Percentiles rank a stretch among this genome's conserved stretches.
These are phyloP conservation scores for Verasper variegatus DNA, from an alignment of 2,113 vertebrate genomes.

Conservation along the genomic window DNA sequence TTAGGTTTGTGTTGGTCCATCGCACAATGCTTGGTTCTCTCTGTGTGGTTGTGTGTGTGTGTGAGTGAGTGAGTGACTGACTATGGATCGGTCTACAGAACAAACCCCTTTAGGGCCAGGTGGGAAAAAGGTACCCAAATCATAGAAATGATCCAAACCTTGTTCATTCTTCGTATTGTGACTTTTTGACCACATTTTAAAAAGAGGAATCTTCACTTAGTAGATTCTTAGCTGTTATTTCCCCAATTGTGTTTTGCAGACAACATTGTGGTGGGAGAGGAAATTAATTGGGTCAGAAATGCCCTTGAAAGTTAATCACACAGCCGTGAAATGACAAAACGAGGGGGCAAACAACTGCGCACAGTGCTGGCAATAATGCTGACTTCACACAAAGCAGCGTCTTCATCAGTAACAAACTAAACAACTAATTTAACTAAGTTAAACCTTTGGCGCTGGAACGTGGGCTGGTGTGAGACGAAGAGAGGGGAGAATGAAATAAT, in stretches of 20 bases:
- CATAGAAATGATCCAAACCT: background rate
- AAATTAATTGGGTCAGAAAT: conserved; percentile 63
- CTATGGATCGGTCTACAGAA: conserved; percentile 17
- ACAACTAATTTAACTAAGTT: conserved; percentile 10
- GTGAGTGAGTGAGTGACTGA: conserved; percentile 9
- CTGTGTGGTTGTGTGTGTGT: conserved; percentile 21
- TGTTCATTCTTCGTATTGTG: background rate
- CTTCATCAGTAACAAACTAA: conserved; percentile 25
- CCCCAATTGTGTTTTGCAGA: conserved; percentile 40
- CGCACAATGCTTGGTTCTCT: conserved; percentile 28
- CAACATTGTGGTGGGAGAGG: conserved; percentile 43
- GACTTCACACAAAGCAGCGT: conserved; percentile 24
- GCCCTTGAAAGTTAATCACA: conserved; percentile 69
- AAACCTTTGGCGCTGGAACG: background rate
- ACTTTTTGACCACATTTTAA: conserved; percentile 4
- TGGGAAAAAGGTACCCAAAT: background rate
- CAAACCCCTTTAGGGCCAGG: background rate
- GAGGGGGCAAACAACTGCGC: conserved; percentile 44
- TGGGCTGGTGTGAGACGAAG: background rate
- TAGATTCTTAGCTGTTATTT: conserved; percentile 8
- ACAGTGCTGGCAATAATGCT: conserved; percentile 37
- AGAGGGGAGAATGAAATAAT: background rate
- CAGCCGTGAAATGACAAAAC: conserved; percentile 66
- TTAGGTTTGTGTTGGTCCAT: conserved; percentile 54
- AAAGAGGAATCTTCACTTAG: background rate